Evolutionary conservation across 2,888 invertebrate genomes (phyloP).

Genomic region (Xylota sylvarum): DNA sequence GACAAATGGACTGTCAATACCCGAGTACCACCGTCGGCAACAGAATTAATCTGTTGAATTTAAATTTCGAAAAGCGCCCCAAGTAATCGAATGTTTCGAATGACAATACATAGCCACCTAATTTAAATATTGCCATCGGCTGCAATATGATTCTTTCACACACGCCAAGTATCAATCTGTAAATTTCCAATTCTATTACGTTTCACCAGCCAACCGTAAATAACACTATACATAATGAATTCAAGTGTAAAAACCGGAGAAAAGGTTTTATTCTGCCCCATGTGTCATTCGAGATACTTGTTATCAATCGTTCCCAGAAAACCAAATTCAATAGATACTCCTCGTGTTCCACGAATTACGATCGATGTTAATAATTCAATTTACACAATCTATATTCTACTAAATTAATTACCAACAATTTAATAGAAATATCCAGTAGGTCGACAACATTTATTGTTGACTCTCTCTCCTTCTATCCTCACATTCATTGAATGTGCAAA

Average conservation of each 20-base stretch:
- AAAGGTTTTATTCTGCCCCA: neutral
- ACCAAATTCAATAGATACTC: neutral
- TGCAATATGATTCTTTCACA: neutral
- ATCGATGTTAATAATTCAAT: neutral
- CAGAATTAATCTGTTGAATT: neutral
- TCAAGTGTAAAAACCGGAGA: neutral
- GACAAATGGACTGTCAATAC: neutral
- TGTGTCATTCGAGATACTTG: neutral
- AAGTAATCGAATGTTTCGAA: neutral
- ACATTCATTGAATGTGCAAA: slow-evolving; percentile 6
- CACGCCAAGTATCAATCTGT: neutral
- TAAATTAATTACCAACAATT: neutral
- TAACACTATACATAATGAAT: neutral
- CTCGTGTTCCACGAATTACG: too few species aligned
- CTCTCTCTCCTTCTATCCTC: neutral
- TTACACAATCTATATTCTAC: neutral
- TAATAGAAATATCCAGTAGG: neutral
- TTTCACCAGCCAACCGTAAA: neutral
- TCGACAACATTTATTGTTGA: neutral
- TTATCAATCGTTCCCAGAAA: neutral
- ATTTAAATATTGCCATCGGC: neutral
- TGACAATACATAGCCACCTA: neutral
- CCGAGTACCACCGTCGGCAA: neutral
- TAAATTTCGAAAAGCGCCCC: neutral
- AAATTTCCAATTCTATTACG: neutral